Evolutionary conservation across 2,888 invertebrate species (phyloP).

Genomic region (Spilosoma lubricipeda): DNA sequence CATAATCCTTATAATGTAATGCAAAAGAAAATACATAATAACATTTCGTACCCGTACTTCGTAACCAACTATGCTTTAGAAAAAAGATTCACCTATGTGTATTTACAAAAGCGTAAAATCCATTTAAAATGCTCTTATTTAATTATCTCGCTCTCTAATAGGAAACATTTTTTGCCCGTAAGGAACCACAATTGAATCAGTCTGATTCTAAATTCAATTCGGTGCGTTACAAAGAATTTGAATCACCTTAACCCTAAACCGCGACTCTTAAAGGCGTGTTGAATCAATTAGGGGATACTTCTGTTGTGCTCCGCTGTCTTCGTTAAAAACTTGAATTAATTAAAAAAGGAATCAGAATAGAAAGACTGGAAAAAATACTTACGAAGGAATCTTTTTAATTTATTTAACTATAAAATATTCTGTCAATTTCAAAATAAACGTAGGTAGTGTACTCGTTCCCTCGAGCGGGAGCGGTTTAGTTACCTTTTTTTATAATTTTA

Average conservation of each 20-base stretch:
- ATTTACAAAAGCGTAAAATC: neutral
- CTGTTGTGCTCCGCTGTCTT: constrained; percentile 60
- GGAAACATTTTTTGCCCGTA: constrained; percentile 27
- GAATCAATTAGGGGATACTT: constrained; percentile 72
- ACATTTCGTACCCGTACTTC: neutral
- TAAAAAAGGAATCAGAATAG: constrained; percentile 30
- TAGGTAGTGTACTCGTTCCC: too few species aligned
- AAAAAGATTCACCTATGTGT: neutral
- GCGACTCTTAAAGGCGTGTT: constrained; percentile 67
- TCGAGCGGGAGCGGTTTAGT: too few species aligned
- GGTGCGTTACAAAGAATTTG: constrained; percentile 60
- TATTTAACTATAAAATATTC: too few species aligned
- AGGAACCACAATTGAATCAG: constrained; percentile 58
- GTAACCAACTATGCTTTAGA: neutral
- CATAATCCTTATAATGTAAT: neutral
- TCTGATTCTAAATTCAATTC: constrained; percentile 60
- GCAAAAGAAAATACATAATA: neutral
- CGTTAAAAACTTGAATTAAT: constrained; percentile 55
- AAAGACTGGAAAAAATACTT: neutral
- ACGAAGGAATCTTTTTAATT: too few species aligned
- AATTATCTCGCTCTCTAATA: constrained; percentile 27
- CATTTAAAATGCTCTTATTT: constrained; percentile 22
- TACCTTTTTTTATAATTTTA: too few species aligned
- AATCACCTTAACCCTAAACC: constrained; percentile 62
- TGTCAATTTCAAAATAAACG: too few species aligned